Conservation (phyloP, 2,888 invertebrate species). For the Catocala sponsa region DNA sequence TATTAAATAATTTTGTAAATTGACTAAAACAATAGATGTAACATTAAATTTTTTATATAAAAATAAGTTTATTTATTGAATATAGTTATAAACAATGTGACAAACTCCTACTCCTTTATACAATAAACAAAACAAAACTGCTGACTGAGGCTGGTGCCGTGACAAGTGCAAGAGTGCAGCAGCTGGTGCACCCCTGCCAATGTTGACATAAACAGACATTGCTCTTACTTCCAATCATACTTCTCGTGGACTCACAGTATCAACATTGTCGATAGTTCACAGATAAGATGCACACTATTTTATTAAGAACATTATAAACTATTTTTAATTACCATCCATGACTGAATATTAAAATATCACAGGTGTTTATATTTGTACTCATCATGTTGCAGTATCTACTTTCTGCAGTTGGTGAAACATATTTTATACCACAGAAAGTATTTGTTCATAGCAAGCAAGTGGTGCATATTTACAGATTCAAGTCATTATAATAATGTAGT, state of each 20-base stretch:
- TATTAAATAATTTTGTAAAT: constrained; percentile 15
- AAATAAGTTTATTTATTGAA: constrained; percentile 21
- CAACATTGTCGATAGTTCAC: not conserved
- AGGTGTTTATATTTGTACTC: constrained; percentile 5
- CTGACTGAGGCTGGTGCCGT: constrained; percentile 1
- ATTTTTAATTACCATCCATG: not conserved
- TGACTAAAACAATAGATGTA: constrained; percentile 20
- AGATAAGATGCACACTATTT: not conserved
- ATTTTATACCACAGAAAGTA: not conserved
- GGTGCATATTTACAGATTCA: constrained; percentile 5
- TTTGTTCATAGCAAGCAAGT: not conserved
- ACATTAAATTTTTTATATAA: constrained; percentile 20
- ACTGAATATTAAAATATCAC: constrained; percentile 9
- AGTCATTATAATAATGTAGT: constrained; percentile 2
- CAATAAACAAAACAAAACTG: constrained; percentile 1
- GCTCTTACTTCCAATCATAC: not conserved
- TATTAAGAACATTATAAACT: not conserved
- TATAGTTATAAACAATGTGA: constrained; percentile 11
- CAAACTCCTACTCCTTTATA: constrained; percentile 2
- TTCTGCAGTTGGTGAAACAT: not conserved
- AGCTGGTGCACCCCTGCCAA: not conserved
- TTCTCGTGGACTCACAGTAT: not conserved
- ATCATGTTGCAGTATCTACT: not conserved
- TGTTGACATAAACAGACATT: not conserved
- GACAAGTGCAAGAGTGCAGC: not conserved